These are phyloP conservation scores for Orgyia antiqua DNA, from an alignment of 2,888 invertebrate species.

Conservation along the genomic window DNA sequence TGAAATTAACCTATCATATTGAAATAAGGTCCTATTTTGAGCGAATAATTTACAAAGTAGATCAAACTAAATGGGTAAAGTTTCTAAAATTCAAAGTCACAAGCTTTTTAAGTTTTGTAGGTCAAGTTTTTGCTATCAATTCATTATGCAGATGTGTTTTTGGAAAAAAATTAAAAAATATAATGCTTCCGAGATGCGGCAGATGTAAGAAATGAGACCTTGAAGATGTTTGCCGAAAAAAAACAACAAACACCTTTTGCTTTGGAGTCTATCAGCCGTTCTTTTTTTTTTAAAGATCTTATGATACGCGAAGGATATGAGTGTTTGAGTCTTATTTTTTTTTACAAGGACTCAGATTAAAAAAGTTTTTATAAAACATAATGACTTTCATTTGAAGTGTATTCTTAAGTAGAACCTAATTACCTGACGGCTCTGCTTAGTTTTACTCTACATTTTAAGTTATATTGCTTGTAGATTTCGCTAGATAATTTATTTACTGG, in stretches of 20 bases:
- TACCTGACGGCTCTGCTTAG: background rate
- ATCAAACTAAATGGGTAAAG: constrained; percentile 8
- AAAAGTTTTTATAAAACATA: constrained; percentile 9
- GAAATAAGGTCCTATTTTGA: constrained; percentile 22
- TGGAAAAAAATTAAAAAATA: constrained; percentile 48
- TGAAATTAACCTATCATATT: constrained; percentile 14
- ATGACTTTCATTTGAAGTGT: constrained; percentile 7
- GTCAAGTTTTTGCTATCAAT: constrained; percentile 74
- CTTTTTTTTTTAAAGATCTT: constrained; percentile 37
- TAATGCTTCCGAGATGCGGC: constrained; percentile 55
- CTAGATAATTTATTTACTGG: too few species aligned
- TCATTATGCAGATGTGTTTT: constrained; percentile 71
- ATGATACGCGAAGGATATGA: constrained; percentile 14
- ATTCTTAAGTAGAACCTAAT: constrained; percentile 4
- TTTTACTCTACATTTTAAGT: background rate
- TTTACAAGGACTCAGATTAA: constrained; percentile 16
- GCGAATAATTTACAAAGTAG: constrained; percentile 1
- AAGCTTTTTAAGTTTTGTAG: constrained; percentile 58
- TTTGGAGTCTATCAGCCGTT: constrained; percentile 38
- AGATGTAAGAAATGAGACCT: constrained; percentile 64
- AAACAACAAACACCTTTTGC: constrained; percentile 63
- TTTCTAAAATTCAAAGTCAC: constrained; percentile 23
- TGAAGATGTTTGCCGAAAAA: constrained; percentile 62
- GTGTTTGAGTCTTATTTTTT: constrained; percentile 13
- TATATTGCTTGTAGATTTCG: background rate